Evolutionary conservation across 2,797 vertebrate species (phyloP), one percentile per base, ranked within the genome.

Genomic region (Mormyrus proboscirostris): DNA sequence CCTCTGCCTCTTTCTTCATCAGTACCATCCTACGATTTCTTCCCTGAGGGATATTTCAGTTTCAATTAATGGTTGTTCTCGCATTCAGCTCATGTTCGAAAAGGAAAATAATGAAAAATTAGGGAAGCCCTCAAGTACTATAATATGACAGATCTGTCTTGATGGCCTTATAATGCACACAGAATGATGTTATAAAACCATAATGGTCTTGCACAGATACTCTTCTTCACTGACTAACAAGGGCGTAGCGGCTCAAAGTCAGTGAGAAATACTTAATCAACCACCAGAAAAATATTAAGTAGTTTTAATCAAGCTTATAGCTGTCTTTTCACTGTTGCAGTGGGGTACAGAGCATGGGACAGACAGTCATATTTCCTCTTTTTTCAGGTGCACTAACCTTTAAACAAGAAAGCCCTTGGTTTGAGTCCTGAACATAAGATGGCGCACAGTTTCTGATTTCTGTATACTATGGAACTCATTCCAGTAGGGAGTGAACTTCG

Each of bases 191-290:
- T 79, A 41, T 19, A n/a, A n/a, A 79, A 47, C 16, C 16, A 79
- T 79, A 79, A 19, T 6, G 14, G 19, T 47, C 73, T 41, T 47
- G 89, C 92, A 89, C 93, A 91, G 89, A 93, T 94, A 93, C 93
- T 94, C 94, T 95, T 94, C 93, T 94, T 95, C 94, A 94, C 91
- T 83, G 91, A 94, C 94, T 95, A 93, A 94, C 93, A 94, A 93
- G 93, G 91, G 93, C 92, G 94, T 93, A 93, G 91, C 92, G 16
- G 94, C 92, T 93, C 38, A 88, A 93, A 94, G 93, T 92, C 93
- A 92, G 92, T 93, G 94, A 93, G 94, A 92, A 95, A 94, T 95
- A 94, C 93, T 93, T 92, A 95, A 93, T 95, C 91, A 93, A 93
- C 95, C 93, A 93, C 22, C 92, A 92, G 92, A 91, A 91, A 91